These are phyloP conservation scores for Apis laboriosa DNA, from an alignment of 1,140 invertebrate species.

Conservation along the genomic window DNA sequence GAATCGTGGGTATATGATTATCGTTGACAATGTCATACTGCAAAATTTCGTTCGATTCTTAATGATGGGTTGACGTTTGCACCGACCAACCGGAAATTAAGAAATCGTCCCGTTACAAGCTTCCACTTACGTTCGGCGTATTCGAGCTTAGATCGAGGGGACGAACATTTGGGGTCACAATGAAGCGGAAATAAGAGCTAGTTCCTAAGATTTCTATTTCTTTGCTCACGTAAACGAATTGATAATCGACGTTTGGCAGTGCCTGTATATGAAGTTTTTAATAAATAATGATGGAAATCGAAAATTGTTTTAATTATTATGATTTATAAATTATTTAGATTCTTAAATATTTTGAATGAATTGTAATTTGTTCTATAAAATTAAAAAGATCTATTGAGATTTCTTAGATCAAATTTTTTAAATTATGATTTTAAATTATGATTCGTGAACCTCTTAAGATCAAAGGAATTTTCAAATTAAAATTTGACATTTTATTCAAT, in stretches of 20 bases:
- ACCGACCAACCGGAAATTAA: background rate
- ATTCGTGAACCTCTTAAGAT: too few species aligned
- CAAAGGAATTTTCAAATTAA: too few species aligned
- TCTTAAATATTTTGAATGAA: background rate
- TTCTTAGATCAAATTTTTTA: too few species aligned
- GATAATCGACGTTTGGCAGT: constrained; percentile 5
- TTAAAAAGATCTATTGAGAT: too few species aligned
- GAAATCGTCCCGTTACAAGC: background rate
- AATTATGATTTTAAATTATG: too few species aligned
- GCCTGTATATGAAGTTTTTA: background rate
- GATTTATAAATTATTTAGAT: too few species aligned
- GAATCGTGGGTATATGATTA: background rate
- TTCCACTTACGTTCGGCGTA: background rate
- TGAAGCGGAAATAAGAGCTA: constrained; percentile 24
- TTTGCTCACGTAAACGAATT: constrained; percentile 21
- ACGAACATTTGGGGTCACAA: background rate
- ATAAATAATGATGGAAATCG: too few species aligned
- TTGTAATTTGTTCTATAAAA: too few species aligned
- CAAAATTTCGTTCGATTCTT: background rate
- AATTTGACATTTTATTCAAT: too few species aligned
- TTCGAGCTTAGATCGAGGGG: background rate
- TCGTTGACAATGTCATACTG: background rate
- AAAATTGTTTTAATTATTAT: background rate
- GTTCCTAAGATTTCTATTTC: constrained; percentile 1
- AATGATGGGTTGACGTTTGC: background rate